These are phyloP conservation scores for Chaenocephalus aceratus DNA, from an alignment of 2,113 vertebrate species.

Conservation along the genomic window DNA sequence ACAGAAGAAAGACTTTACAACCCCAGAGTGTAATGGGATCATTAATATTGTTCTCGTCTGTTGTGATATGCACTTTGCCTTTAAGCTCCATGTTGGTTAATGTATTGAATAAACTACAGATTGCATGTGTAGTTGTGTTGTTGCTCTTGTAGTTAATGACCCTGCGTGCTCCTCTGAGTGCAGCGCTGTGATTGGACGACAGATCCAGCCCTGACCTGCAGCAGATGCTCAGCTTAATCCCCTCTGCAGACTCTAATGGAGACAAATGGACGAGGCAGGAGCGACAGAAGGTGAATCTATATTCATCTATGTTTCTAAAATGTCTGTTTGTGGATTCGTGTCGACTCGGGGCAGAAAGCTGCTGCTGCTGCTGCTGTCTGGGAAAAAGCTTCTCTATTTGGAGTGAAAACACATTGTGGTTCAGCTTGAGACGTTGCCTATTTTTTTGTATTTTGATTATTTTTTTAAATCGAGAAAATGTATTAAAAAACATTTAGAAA, in stretches of 20 bases:
- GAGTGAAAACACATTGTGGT: neutral
- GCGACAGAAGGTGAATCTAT: conserved; percentile 73
- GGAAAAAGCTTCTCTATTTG: neutral
- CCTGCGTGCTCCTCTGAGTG: neutral
- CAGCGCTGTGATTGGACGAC: conserved; percentile 43
- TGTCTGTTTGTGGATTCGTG: conserved; percentile 15
- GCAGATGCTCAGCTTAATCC: conserved; percentile 80
- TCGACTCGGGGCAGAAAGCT: neutral
- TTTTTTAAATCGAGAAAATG: too few relatives aligned
- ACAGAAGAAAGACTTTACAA: too few relatives aligned
- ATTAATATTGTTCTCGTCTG: neutral
- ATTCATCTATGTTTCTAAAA: conserved; percentile 61
- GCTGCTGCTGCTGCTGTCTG: neutral
- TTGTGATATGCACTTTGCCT: too few relatives aligned
- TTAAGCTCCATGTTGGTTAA: too few relatives aligned
- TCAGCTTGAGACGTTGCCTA: too few relatives aligned
- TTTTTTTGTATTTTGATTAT: too few relatives aligned
- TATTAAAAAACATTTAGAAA: too few relatives aligned
- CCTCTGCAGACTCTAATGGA: conserved; percentile 73
- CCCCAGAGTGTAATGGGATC: too few relatives aligned
- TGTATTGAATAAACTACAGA: neutral
- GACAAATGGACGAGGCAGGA: conserved; percentile 72
- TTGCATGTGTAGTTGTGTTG: too few relatives aligned
- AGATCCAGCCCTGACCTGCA: conserved; percentile 73
- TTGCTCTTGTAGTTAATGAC: neutral